Evolutionary conservation across 2,113 vertebrate species (phyloP).

Genomic region (Microcebus murinus): DNA sequence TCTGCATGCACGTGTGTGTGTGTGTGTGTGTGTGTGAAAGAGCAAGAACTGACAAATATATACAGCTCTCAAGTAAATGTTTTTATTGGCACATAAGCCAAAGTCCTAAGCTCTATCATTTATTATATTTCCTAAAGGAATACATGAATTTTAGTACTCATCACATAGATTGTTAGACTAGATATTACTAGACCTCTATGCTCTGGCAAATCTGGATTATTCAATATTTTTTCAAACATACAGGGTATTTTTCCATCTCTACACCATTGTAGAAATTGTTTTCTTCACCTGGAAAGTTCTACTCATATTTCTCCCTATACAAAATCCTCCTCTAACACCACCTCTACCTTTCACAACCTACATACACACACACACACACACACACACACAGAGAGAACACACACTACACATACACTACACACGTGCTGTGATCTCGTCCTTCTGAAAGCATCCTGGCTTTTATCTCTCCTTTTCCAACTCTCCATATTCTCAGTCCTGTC

Average conservation of each 20-base stretch:
- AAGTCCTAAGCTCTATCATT: not conserved
- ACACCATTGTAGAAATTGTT: not conserved
- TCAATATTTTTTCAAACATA: not conserved
- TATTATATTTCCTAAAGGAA: slow-evolving; percentile 26
- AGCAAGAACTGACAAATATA: not conserved
- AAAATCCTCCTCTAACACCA: not conserved
- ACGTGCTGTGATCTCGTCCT: not conserved
- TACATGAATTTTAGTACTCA: not conserved
- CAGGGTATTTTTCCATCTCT: not conserved
- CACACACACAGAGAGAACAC: not conserved
- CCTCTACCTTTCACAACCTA: not conserved
- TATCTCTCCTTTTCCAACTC: not conserved
- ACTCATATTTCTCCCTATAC: not conserved
- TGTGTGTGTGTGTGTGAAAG: not conserved
- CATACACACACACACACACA: not conserved
- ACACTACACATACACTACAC: not conserved
- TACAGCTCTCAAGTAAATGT: not conserved
- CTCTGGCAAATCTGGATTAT: not conserved
- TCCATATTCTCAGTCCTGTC: not conserved
- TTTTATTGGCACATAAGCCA: not conserved
- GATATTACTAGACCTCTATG: not conserved
- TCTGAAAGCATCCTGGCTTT: not conserved
- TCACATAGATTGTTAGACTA: not conserved
- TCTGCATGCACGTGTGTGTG: not conserved
- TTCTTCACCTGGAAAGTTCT: not conserved